Conservation (phyloP, 2,888 invertebrate genomes). For the Harmothoe impar region DNA sequence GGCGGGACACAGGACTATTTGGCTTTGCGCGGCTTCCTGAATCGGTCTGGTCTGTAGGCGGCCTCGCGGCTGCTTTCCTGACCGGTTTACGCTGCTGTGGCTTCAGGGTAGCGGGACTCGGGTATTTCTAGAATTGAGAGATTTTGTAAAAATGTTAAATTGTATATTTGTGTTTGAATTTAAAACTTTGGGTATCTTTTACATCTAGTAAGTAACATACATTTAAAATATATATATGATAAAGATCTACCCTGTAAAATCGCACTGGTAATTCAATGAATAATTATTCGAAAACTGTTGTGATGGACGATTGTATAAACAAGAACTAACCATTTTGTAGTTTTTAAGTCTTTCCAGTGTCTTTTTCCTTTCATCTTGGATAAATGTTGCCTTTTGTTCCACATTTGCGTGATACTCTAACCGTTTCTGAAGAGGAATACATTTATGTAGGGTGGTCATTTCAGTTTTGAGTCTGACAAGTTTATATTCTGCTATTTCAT, state of each 20-base stretch:
- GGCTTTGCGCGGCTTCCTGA: background rate
- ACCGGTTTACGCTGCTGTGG: background rate
- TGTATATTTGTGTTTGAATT: too few species aligned
- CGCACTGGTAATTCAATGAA: too few species aligned
- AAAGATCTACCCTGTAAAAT: too few species aligned
- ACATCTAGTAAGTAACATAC: too few species aligned
- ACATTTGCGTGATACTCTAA: constrained; percentile 75
- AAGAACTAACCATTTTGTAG: constrained; percentile 78
- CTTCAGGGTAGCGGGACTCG: constrained; percentile 77
- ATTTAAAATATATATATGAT: too few species aligned
- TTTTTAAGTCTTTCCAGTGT: constrained; percentile 81
- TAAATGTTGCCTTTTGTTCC: constrained; percentile 77
- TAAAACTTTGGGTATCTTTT: too few species aligned
- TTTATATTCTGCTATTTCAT: too few species aligned
- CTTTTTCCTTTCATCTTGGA: constrained; percentile 80
- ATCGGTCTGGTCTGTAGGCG: background rate
- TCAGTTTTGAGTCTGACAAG: too few species aligned
- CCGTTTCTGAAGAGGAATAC: constrained; percentile 77
- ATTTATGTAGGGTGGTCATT: too few species aligned
- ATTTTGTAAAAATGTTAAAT: too few species aligned
- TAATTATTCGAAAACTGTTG: too few species aligned
- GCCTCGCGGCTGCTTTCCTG: background rate
- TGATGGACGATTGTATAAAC: background rate
- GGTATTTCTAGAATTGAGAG: constrained; percentile 74
- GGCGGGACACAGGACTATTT: background rate